These are phyloP conservation scores for Pelecanoides urinatrix DNA, from an alignment of 2,113 vertebrate species.

Conservation along the genomic window DNA sequence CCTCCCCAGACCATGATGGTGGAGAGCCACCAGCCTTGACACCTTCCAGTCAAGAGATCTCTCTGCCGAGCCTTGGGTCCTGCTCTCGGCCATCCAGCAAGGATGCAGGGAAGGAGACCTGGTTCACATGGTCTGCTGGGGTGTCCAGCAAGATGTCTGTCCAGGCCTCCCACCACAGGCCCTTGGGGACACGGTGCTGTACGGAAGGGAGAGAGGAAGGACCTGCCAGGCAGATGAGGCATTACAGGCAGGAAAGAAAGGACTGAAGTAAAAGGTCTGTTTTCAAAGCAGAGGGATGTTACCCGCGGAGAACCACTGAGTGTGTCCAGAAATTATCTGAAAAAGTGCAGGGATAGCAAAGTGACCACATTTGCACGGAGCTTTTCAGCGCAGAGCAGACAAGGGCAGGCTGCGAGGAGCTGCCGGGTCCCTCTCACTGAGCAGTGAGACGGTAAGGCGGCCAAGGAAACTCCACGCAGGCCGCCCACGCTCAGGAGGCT, in stretches of 20 bases:
- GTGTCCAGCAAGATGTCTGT: not conserved
- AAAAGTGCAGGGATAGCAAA: not conserved
- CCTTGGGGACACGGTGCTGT: rapidly evolving
- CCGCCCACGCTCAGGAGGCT: not conserved
- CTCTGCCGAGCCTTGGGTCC: not conserved
- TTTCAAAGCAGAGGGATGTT: not conserved
- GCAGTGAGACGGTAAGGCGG: not conserved
- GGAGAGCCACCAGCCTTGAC: not conserved
- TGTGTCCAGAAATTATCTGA: not conserved
- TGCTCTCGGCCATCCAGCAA: not conserved
- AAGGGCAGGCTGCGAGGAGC: not conserved
- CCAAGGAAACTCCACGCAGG: not conserved
- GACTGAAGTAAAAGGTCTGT: not conserved
- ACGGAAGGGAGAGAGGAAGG: not conserved
- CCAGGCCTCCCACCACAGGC: not conserved
- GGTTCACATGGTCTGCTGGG: not conserved
- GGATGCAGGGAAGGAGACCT: not conserved
- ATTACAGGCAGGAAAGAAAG: not conserved
- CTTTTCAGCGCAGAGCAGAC: not conserved
- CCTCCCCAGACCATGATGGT: not conserved
- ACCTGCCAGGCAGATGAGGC: not conserved
- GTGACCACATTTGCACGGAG: rapidly evolving
- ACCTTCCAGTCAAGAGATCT: not conserved
- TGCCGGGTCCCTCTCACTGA: not conserved
- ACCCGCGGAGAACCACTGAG: not conserved